phyloP scores from a whole-genome alignment of 1,140 invertebrate genomes.

The Drosophila varians region DNA sequence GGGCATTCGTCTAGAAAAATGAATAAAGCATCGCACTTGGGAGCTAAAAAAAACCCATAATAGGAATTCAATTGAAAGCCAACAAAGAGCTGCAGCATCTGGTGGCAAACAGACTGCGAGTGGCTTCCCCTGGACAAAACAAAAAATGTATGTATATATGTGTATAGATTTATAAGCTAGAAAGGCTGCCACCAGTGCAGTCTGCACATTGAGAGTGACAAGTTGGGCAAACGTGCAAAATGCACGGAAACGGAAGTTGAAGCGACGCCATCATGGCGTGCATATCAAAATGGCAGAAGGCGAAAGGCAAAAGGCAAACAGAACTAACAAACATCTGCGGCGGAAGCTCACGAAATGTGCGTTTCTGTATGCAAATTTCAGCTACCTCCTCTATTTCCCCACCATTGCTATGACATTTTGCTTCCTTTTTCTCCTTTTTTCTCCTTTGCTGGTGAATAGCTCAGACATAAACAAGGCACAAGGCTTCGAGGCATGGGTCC shows the following conservation, averaged over 20 bases:
- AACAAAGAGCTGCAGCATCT: constrained; percentile 41
- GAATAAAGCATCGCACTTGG: not conserved
- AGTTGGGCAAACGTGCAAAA: constrained; percentile 72
- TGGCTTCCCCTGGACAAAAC: not conserved
- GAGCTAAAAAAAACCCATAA: not conserved
- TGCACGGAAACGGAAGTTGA: constrained; percentile 57
- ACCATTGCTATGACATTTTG: not conserved
- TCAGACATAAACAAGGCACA: constrained; percentile 45
- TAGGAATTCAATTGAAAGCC: constrained; percentile 20
- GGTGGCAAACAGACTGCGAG: constrained; percentile 37
- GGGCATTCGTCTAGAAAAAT: not conserved
- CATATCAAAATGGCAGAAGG: constrained; percentile 66
- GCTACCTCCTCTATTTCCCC: constrained; percentile 10
- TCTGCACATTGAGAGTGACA: constrained; percentile 60
- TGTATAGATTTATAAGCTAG: constrained; percentile 5
- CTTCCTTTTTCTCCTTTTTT: not conserved
- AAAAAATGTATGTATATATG: constrained; percentile 3
- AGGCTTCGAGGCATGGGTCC: constrained; percentile 15
- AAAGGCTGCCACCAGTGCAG: constrained; percentile 4
- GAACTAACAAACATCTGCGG: constrained; percentile 62
- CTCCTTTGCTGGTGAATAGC: not conserved
- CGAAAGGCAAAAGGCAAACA: no score
- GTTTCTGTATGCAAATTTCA: constrained; percentile 63
- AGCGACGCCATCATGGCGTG: constrained; percentile 54
- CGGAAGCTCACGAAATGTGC: constrained; percentile 38